A percentile compares a stretch with the other conserved stretches of the same genome.
Evolutionary conservation across 2,797 vertebrate species (phyloP).

Genomic region (Sorex maritimensis): DNA sequence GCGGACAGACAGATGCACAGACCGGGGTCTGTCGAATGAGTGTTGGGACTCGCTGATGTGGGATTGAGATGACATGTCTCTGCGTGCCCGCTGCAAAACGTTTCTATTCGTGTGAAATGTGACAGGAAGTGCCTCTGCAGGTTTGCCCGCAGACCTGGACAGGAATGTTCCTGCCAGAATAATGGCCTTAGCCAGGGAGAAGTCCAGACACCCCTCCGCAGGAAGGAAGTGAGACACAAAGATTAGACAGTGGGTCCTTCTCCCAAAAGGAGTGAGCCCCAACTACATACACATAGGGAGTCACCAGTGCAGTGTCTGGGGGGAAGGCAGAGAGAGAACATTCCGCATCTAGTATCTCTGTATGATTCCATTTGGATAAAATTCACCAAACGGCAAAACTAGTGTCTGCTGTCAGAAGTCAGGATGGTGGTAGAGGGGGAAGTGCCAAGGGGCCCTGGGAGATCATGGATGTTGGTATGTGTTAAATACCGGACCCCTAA

Average conservation of each 20-base stretch:
- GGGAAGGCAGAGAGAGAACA: rapidly evolving
- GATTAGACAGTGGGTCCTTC: too few relatives aligned
- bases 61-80: background rate
- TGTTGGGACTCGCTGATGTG: rapidly evolving
- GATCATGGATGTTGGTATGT: background rate
- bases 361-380: background rate
- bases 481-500: background rate
- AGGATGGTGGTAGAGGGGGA: too few relatives aligned
- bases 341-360: background rate
- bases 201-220: background rate
- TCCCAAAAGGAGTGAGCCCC: too few relatives aligned
- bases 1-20: background rate
- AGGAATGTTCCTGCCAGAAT: background rate
- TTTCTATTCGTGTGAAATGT: background rate
- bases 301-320: background rate
- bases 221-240: background rate
- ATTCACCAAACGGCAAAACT: background rate
- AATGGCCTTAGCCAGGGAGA: background rate
- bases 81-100: too few relatives aligned
- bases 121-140: rapidly evolving
- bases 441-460: too few relatives aligned
- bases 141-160: background rate
- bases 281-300: too few relatives aligned
- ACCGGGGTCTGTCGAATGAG: background rate
- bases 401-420: background rate